These are phyloP conservation scores for Chrysogorgia sp. DNA, from an alignment of 92 coral and sea anemone genomes.

Conservation along the genomic window DNA sequence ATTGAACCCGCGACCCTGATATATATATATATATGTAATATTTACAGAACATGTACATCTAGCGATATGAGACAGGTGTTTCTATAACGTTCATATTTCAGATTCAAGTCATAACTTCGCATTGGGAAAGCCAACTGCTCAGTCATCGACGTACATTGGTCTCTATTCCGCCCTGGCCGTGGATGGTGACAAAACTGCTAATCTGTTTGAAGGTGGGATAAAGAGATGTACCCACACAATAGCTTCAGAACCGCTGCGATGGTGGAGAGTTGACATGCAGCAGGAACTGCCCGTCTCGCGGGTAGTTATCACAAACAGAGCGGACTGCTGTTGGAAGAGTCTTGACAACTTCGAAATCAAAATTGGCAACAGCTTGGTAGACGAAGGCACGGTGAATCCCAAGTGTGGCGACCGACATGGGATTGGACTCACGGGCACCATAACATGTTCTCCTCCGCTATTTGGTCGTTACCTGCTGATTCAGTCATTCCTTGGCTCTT, in stretches of 20 bases:
- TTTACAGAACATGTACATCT: too few relatives aligned
- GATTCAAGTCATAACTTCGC: slow-evolving; percentile 17
- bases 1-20: too few relatives aligned
- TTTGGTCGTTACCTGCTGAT: background rate
- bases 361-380: slow-evolving; percentile 13
- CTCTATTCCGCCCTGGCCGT: slow-evolving; percentile 6
- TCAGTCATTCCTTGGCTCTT: background rate
- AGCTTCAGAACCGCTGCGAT: background rate
- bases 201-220: background rate
- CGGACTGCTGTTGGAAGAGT: slow-evolving; percentile 29
- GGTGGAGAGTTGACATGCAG: slow-evolving; percentile 45
- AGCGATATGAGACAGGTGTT: background rate
- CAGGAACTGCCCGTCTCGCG: slow-evolving; percentile 9
- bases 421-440: background rate
- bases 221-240: background rate
- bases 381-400: slow-evolving; percentile 17
- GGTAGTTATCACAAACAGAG: slow-evolving; percentile 21
- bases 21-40: too few relatives aligned
- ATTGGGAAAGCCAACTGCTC: slow-evolving; percentile 16
- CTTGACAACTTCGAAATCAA: slow-evolving; percentile 19
- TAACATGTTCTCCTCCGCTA: background rate
- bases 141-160: background rate
- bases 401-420: slow-evolving; percentile 19
- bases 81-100: background rate
- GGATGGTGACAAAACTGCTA: background rate